A percentile compares a stretch with the other conserved stretches of the same genome.
Evolutionary conservation across 2,888 invertebrate genomes (phyloP).

Genomic region (Dendrolimus pini): DNA sequence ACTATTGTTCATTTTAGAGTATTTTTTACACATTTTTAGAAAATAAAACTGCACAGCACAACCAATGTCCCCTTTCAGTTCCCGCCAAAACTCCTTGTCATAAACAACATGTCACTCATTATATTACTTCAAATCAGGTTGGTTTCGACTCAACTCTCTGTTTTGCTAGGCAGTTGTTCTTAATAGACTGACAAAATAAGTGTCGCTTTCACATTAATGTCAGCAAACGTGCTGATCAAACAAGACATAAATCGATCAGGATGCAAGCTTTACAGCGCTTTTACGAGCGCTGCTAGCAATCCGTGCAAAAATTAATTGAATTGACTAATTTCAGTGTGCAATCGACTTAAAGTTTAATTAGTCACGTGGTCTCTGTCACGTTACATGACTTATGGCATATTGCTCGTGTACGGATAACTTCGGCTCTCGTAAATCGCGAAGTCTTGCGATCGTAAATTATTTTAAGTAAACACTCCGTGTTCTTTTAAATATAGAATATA

Average conservation of each 20-base stretch:
- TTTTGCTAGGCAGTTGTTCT: too few relatives aligned
- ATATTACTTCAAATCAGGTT: too few relatives aligned
- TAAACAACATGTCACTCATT: too few relatives aligned
- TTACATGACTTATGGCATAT: conserved; percentile 55
- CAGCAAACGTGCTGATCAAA: conserved; percentile 1
- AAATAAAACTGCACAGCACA: too few relatives aligned
- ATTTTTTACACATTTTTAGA: too few relatives aligned
- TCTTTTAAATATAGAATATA: conserved; percentile 11
- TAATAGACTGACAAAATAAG: too few relatives aligned
- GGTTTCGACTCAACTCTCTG: too few relatives aligned
- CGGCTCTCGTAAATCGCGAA: conserved; percentile 12
- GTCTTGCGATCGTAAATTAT: background rate
- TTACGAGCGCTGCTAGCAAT: conserved; percentile 30
- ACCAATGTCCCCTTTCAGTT: too few relatives aligned
- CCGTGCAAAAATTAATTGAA: conserved; percentile 48
- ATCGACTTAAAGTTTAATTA: conserved; percentile 51
- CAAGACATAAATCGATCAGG: conserved; percentile 33
- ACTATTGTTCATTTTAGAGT: too few relatives aligned
- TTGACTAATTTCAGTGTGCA: conserved; percentile 31
- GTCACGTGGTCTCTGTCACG: conserved; percentile 34
- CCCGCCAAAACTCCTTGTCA: too few relatives aligned
- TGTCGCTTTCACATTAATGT: background rate
- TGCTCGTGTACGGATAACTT: conserved; percentile 20
- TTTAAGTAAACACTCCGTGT: conserved; percentile 22
- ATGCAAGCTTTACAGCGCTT: conserved; percentile 26